Conservation (phyloP, 1,140 invertebrate species). For the Drosophila busckii region DNA sequence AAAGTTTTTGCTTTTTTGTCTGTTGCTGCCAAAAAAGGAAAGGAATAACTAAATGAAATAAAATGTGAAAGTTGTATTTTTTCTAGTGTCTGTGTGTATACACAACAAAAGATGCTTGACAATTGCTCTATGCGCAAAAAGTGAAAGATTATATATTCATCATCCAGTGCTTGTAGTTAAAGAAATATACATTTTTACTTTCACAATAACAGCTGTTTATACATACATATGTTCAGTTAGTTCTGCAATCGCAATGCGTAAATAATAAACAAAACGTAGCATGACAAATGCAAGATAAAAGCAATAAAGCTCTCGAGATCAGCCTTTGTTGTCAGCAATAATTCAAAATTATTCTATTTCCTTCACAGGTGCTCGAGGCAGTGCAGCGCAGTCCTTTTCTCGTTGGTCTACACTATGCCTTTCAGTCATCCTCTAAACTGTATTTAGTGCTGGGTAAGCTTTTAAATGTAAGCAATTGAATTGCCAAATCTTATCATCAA, state of each 20-base stretch:
- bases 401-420: constrained; percentile 95
- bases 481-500: neutral
- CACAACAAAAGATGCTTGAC: constrained; percentile 12
- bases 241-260: too few species aligned
- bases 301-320: too few species aligned
- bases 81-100: neutral
- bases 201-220: too few species aligned
- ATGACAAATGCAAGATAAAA: too few species aligned
- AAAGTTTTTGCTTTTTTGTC: constrained; percentile 1
- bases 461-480: neutral
- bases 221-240: too few species aligned
- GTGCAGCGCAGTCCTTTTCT: constrained; percentile 94
- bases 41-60: constrained; percentile 41
- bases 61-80: constrained; percentile 62
- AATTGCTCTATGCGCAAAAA: constrained; percentile 25
- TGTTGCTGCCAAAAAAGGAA: constrained; percentile 46
- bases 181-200: constrained; percentile 28
- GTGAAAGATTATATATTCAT: constrained; percentile 11
- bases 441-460: constrained; percentile 92
- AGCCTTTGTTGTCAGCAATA: neutral
- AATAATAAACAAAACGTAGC: too few species aligned
- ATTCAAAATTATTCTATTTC: neutral
- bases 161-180: too few species aligned
- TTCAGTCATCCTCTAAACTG: constrained; percentile 94
- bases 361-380: constrained; percentile 88